These are phyloP conservation scores for Apogon talboti DNA, from an alignment of 2,797 vertebrate genomes.

Conservation along the genomic window DNA sequence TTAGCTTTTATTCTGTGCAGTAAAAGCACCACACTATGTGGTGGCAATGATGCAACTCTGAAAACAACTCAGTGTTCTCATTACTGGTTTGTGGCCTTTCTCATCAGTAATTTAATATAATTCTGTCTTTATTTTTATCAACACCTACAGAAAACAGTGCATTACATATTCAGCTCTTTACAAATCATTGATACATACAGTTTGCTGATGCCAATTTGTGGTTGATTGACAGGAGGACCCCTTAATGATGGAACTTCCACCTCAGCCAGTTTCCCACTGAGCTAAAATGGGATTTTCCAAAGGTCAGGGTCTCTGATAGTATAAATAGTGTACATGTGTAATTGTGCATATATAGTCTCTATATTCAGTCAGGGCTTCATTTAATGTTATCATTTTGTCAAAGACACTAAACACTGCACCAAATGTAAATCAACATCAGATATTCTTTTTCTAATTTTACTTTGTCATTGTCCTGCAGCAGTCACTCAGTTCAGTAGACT, in stretches of 20 bases:
- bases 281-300: conserved; percentile 11
- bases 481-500: conserved; percentile 4
- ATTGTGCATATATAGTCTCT: not conserved
- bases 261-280: conserved; percentile 8
- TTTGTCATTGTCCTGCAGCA: not conserved
- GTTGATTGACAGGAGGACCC: not conserved
- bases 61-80: too few relatives aligned
- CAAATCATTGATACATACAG: not conserved
- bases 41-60: too few relatives aligned
- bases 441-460: not conserved
- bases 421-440: not conserved
- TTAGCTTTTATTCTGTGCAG: too few relatives aligned
- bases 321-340: not conserved
- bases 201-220: not conserved
- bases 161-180: not conserved
- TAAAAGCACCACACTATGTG: too few relatives aligned
- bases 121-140: too few relatives aligned
- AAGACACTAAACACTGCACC: not conserved
- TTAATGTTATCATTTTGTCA: not conserved
- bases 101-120: too few relatives aligned
- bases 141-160: not conserved
- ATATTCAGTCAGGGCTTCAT: not conserved
- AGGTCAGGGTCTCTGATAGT: conserved; percentile 8
- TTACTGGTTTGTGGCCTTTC: too few relatives aligned
- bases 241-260: conserved; percentile 10